These are phyloP conservation scores for Myotis davidii DNA, from an alignment of 2,113 vertebrate species.

Conservation along the genomic window DNA sequence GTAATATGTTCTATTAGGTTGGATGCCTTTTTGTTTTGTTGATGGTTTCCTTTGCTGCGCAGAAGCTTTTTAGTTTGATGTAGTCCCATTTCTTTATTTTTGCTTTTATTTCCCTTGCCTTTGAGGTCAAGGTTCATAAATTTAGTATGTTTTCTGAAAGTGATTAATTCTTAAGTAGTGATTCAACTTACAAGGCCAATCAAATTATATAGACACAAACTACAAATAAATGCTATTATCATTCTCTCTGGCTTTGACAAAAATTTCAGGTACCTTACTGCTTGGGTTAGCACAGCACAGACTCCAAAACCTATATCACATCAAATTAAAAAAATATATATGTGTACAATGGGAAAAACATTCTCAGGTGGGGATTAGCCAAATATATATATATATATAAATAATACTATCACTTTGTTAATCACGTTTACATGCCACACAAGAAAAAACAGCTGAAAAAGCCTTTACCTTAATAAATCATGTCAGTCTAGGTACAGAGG, in stretches of 20 bases:
- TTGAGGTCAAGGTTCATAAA: not conserved
- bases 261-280: constrained; percentile 3
- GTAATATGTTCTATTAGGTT: not conserved
- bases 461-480: not conserved
- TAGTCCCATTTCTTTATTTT: not conserved
- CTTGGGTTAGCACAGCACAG: not conserved
- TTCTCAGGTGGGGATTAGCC: no score
- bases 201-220: not conserved
- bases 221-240: not conserved
- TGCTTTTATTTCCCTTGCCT: not conserved
- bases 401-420: not conserved
- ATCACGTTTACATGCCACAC: not conserved
- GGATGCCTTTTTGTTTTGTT: not conserved
- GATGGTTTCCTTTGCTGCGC: not conserved
- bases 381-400: no score
- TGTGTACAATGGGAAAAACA: no score
- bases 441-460: not conserved
- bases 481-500: not conserved
- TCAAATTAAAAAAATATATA: not conserved
- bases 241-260: not conserved
- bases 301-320: not conserved
- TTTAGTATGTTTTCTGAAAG: not conserved
- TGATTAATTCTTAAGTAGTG: not conserved
- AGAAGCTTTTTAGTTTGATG: not conserved
- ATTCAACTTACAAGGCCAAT: not conserved